phyloP scores from a whole-genome alignment of 2,797 vertebrate species.

The Coendou prehensilis region DNA sequence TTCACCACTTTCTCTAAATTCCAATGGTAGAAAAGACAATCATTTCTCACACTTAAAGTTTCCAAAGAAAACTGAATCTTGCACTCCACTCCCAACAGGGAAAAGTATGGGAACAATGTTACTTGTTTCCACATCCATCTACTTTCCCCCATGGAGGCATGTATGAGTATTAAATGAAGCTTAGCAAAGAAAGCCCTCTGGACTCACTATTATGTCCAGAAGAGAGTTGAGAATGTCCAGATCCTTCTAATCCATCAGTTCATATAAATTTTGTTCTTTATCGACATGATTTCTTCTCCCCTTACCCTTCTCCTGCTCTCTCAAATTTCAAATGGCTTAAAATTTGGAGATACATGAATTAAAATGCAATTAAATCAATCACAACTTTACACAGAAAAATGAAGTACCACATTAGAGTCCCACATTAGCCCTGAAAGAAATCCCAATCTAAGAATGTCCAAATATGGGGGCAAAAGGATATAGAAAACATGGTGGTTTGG shows the following conservation, averaged over 20 bases:
- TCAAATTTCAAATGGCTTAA: conserved; percentile 5
- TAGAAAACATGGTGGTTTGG: neutral
- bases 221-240: neutral
- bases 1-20: neutral
- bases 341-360: neutral
- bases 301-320: neutral
- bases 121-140: neutral
- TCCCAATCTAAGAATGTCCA: neutral
- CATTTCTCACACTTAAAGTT: neutral
- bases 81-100: neutral
- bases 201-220: neutral
- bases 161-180: neutral
- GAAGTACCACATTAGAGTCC: neutral
- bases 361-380: neutral
- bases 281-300: neutral
- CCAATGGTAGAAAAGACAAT: neutral
- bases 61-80: neutral
- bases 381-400: neutral
- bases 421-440: neutral
- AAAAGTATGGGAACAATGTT: neutral
- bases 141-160: neutral
- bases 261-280: neutral
- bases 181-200: neutral
- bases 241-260: neutral
- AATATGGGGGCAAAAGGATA: neutral